These are phyloP conservation scores for Falco rusticolus DNA, from an alignment of 2,797 vertebrate genomes.

Conservation along the genomic window DNA sequence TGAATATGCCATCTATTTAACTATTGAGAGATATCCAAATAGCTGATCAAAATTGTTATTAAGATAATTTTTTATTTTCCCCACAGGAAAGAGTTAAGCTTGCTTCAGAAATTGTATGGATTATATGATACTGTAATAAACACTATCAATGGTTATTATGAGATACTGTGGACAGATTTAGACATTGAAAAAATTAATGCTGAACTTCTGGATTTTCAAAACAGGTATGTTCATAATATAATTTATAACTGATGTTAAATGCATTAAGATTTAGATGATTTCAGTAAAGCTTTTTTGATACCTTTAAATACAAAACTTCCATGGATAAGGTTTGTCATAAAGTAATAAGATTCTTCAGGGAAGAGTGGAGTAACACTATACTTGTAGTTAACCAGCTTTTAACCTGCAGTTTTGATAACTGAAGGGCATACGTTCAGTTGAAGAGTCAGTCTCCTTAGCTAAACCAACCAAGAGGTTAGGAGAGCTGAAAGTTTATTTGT, in stretches of 20 bases:
- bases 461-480: not conserved
- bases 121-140: constrained; percentile 84
- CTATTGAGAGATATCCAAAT: not conserved
- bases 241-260: not conserved
- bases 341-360: not conserved
- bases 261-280: not conserved
- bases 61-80: not conserved
- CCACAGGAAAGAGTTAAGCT: constrained; percentile 82
- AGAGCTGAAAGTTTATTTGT: not conserved
- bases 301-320: not conserved
- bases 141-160: constrained; percentile 81
- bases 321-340: not conserved
- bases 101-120: constrained; percentile 86
- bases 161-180: constrained; percentile 82
- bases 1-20: not conserved
- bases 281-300: not conserved
- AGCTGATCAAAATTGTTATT: not conserved
- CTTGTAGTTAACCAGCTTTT: not conserved
- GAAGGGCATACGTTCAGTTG: accelerated
- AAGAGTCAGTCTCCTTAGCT: accelerated
- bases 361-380: not conserved
- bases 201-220: constrained; percentile 85
- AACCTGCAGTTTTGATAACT: not conserved
- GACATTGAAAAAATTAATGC: constrained; percentile 84
- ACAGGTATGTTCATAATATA: constrained; percentile 69